A percentile compares a stretch with the other conserved stretches of the same genome.
These are phyloP conservation scores for Agrochola litura DNA, from an alignment of 2,888 invertebrate genomes.

Conservation along the genomic window DNA sequence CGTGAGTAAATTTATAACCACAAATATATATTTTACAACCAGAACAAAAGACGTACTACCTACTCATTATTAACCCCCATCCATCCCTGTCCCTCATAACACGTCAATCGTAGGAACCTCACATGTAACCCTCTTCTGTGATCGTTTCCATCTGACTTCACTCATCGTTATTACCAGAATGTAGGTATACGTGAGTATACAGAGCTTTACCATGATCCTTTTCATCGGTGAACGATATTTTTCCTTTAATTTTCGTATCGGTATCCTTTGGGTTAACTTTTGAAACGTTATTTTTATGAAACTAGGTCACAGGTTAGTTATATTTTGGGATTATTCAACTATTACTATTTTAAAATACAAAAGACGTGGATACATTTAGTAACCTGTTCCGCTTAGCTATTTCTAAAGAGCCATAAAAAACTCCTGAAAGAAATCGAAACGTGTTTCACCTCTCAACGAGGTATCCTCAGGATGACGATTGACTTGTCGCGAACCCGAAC, in stretches of 20 bases:
- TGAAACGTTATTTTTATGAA: neutral
- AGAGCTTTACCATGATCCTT: constrained; percentile 16
- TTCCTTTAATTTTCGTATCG: constrained; percentile 15
- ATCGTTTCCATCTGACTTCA: constrained; percentile 52
- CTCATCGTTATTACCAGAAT: constrained; percentile 38
- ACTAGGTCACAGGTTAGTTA: neutral
- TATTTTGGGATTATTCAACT: neutral
- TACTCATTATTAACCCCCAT: constrained; percentile 33
- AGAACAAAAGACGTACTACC: constrained; percentile 24
- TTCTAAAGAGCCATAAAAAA: too few species aligned
- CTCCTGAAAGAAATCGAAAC: too few species aligned
- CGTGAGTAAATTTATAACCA: neutral
- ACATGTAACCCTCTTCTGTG: constrained; percentile 47
- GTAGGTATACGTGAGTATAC: neutral
- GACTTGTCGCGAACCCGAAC: too few species aligned
- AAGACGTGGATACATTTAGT: too few species aligned
- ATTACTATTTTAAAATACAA: too few species aligned
- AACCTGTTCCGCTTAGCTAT: too few species aligned
- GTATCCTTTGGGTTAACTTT: neutral
- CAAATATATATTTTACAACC: constrained; percentile 6
- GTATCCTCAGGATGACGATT: too few species aligned
- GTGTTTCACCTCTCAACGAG: too few species aligned
- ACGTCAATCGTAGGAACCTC: constrained; percentile 33
- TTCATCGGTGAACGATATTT: constrained; percentile 28
- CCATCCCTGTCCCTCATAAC: constrained; percentile 31